Evolutionary conservation across 2,113 vertebrate genomes (phyloP).

Genomic region (Neotoma lepida): DNA sequence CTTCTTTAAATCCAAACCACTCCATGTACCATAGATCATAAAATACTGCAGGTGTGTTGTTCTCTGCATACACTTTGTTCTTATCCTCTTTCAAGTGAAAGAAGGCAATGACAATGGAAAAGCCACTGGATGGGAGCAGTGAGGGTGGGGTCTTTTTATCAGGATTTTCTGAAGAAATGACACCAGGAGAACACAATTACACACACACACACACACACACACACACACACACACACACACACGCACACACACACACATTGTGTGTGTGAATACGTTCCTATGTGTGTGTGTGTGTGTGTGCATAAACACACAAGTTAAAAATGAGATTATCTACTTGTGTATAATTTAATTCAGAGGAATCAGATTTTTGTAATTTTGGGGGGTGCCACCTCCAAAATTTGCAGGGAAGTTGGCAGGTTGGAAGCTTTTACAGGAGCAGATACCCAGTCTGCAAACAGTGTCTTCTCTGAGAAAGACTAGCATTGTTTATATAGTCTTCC

Average conservation of each 20-base stretch:
- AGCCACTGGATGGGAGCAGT: background rate
- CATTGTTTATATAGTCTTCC: background rate
- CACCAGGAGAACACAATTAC: background rate
- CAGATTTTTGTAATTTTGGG: background rate
- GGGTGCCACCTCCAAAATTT: background rate
- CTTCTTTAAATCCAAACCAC: background rate
- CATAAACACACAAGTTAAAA: background rate
- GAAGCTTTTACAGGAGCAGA: background rate
- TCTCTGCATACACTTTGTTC: background rate
- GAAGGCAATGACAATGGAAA: background rate
- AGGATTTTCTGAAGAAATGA: background rate
- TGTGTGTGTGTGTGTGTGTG: rapidly evolving
- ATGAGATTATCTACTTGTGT: background rate
- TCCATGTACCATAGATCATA: background rate
- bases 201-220: background rate
- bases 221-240: no score
- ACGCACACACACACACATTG: background rate
- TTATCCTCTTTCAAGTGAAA: background rate
- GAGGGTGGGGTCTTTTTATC: background rate
- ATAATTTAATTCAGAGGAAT: background rate
- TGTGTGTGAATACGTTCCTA: background rate
- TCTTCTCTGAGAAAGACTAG: background rate
- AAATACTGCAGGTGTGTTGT: background rate
- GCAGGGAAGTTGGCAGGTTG: background rate
- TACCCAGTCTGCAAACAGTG: background rate